Evolutionary conservation across 2,113 vertebrate genomes (phyloP).

Genomic region (Solea solea): DNA sequence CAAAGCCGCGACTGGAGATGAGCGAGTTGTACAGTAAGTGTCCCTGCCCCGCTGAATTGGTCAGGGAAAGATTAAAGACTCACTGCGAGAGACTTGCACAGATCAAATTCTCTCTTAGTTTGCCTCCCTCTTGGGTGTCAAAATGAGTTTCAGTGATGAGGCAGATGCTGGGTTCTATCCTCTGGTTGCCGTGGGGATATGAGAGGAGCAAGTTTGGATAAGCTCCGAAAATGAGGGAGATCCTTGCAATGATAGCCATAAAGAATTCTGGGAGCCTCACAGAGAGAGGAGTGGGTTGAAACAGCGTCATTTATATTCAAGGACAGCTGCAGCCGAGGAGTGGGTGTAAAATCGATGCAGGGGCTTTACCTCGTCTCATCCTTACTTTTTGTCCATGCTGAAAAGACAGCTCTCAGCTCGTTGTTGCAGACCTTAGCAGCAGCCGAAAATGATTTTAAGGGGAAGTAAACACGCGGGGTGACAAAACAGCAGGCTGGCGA

Average conservation of each 20-base stretch:
- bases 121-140: slow-evolving; percentile 57
- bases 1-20: slow-evolving; percentile 68
- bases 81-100: slow-evolving; percentile 35
- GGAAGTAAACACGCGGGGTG: slow-evolving; percentile 14
- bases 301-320: slow-evolving; percentile 72
- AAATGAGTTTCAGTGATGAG: slow-evolving; percentile 59
- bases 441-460: slow-evolving; percentile 27
- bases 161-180: slow-evolving; percentile 49
- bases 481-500: slow-evolving; percentile 13
- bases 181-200: slow-evolving; percentile 30
- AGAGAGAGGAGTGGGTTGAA: slow-evolving; percentile 50
- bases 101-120: slow-evolving; percentile 68
- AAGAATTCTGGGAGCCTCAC: slow-evolving; percentile 54
- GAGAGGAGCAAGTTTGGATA: slow-evolving; percentile 43
- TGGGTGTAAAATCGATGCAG: slow-evolving; percentile 67
- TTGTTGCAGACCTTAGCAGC: background rate
- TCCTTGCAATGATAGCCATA: slow-evolving; percentile 48
- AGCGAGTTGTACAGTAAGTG: slow-evolving; percentile 70
- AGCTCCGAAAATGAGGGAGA: slow-evolving; percentile 60
- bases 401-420: slow-evolving; percentile 35
- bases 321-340: slow-evolving; percentile 58
- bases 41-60: slow-evolving; percentile 55
- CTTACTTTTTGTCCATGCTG: slow-evolving; percentile 53
- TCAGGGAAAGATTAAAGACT: slow-evolving; percentile 60
- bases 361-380: slow-evolving; percentile 64